phyloP scores from a whole-genome alignment of 1,140 invertebrate genomes.

The Achroia grisella region DNA sequence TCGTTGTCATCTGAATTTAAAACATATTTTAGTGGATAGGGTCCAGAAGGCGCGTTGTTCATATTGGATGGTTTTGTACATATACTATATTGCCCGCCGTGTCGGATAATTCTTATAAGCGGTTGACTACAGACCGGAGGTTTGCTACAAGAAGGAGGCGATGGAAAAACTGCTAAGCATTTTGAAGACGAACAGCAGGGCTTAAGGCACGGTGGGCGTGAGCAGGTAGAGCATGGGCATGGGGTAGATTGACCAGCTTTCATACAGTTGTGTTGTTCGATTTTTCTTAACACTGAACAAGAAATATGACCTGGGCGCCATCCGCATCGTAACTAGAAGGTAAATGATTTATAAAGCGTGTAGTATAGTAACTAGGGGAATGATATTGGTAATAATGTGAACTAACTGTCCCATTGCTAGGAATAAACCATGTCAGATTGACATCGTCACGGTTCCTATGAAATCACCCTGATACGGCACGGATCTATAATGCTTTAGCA shows the following conservation, averaged over 20 bases:
- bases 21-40: conserved; percentile 58
- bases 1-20: conserved; percentile 39
- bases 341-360: too few relatives aligned
- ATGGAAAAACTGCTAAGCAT: conserved; percentile 32
- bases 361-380: too few relatives aligned
- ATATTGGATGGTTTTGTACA: conserved; percentile 54
- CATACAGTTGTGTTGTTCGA: conserved; percentile 50
- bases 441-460: too few relatives aligned
- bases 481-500: too few relatives aligned
- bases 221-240: conserved; percentile 28
- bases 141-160: conserved; percentile 34
- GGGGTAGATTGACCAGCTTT: conserved; percentile 35
- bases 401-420: background rate
- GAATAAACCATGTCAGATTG: too few relatives aligned
- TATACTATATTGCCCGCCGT: conserved; percentile 53
- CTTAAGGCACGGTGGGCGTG: conserved; percentile 26
- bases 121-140: conserved; percentile 25
- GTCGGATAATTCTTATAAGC: conserved; percentile 49
- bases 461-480: too few relatives aligned
- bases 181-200: conserved; percentile 34
- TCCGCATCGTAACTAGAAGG: conserved; percentile 52
- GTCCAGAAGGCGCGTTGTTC: conserved; percentile 52
- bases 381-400: too few relatives aligned
- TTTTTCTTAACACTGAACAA: conserved; percentile 50
- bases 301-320: conserved; percentile 64